Evolutionary conservation across 2,888 invertebrate genomes (phyloP).

Genomic region (Gandaritis pyraliata): DNA sequence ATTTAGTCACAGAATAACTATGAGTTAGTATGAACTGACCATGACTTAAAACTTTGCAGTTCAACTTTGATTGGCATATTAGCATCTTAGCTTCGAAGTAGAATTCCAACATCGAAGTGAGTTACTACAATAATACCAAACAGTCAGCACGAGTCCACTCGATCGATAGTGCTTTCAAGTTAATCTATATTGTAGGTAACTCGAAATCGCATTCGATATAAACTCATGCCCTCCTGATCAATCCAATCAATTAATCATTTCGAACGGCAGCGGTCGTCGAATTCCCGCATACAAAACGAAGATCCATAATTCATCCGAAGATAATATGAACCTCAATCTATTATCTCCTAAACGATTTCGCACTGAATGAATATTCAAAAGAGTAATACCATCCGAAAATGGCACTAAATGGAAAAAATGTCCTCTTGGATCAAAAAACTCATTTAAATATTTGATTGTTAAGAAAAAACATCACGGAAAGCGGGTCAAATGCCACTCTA

Average conservation of each 20-base stretch:
- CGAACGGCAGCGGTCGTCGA: slow-evolving; percentile 50
- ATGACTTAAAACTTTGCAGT: too few relatives aligned
- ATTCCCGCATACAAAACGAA: slow-evolving; percentile 67
- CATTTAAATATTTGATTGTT: slow-evolving; percentile 82
- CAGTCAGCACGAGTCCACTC: not conserved
- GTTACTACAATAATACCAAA: slow-evolving; percentile 1
- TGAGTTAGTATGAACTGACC: too few relatives aligned
- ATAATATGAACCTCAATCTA: slow-evolving; percentile 80
- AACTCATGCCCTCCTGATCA: slow-evolving; percentile 21
- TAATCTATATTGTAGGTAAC: not conserved
- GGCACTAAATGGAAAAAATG: slow-evolving; percentile 73
- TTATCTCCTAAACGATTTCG: slow-evolving; percentile 82
- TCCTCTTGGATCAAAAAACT: slow-evolving; percentile 66
- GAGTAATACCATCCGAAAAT: slow-evolving; percentile 78
- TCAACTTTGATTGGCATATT: too few relatives aligned
- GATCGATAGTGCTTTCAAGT: not conserved
- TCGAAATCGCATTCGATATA: not conserved
- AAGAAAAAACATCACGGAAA: slow-evolving; percentile 59
- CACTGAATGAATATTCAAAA: slow-evolving; percentile 81
- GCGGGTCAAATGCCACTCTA: slow-evolving; percentile 59
- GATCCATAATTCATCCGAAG: slow-evolving; percentile 73
- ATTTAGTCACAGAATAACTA: too few relatives aligned
- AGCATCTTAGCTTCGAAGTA: slow-evolving; percentile 19
- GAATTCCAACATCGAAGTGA: slow-evolving; percentile 19
- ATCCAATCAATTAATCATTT: slow-evolving; percentile 61